Conservation (phyloP, 2,888 invertebrate species). For the Nymphalis c-album region DNA sequence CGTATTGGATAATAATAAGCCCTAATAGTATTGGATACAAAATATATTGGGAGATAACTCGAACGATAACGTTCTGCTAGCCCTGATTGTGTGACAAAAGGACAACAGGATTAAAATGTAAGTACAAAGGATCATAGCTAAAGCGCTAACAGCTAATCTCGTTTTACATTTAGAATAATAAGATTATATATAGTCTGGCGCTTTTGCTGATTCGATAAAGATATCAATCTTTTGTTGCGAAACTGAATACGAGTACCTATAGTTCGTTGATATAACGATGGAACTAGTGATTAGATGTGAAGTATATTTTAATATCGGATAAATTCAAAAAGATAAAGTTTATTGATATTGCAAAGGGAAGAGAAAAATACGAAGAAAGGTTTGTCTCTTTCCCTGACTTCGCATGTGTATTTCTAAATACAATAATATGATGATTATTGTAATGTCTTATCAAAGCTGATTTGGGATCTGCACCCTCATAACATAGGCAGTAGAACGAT, state of each 20-base stretch:
- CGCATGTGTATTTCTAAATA: too few species aligned
- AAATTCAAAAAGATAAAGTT: too few species aligned
- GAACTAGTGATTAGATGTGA: not conserved
- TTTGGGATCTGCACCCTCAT: too few species aligned
- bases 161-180: slow-evolving; percentile 61
- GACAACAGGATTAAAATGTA: slow-evolving; percentile 67
- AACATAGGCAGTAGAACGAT: too few species aligned
- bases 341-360: too few species aligned
- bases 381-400: too few species aligned
- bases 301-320: too few species aligned
- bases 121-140: slow-evolving; percentile 62
- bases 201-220: slow-evolving; percentile 38
- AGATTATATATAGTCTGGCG: slow-evolving; percentile 59
- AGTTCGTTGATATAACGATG: not conserved
- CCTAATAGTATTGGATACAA: not conserved
- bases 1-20: too few species aligned
- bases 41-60: slow-evolving; percentile 39
- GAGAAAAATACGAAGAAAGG: too few species aligned
- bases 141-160: slow-evolving; percentile 62
- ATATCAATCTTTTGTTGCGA: slow-evolving; percentile 25
- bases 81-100: slow-evolving; percentile 48
- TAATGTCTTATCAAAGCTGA: too few species aligned
- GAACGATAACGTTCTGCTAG: slow-evolving; percentile 46
- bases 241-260: slow-evolving; percentile 18
- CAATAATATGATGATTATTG: too few species aligned